phyloP scores from a whole-genome alignment of 92 coral and sea anemone species.

The Porites lobata region DNA sequence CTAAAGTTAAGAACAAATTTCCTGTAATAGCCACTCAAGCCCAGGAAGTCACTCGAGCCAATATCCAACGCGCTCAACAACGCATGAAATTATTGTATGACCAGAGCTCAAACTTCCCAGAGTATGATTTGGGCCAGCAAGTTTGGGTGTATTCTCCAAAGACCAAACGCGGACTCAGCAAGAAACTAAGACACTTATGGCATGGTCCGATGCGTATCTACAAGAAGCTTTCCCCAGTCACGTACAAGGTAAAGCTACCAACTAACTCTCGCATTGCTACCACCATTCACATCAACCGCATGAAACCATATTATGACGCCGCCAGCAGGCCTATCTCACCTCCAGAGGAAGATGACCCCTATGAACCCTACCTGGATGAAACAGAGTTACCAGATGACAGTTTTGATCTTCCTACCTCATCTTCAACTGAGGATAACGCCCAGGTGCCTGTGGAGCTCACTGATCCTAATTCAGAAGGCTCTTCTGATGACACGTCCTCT shows the following conservation, averaged over 20 bases:
- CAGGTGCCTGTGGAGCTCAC: too few relatives aligned
- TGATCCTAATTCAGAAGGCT: too few relatives aligned
- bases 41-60: constrained; percentile 36
- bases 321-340: neutral
- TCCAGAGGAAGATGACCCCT: neutral
- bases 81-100: constrained; percentile 43
- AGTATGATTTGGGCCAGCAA: neutral
- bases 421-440: neutral
- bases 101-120: neutral
- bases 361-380: neutral
- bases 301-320: constrained; percentile 2
- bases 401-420: neutral
- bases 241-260: neutral
- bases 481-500: too few relatives aligned
- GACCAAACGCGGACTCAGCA: neutral
- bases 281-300: neutral
- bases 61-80: constrained; percentile 58
- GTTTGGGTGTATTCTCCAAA: constrained; percentile 11
- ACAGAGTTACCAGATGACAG: constrained; percentile 31
- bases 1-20: constrained; percentile 25
- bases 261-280: neutral
- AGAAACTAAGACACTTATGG: neutral
- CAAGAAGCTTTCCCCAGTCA: neutral
- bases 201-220: neutral
- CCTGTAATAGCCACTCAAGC: constrained; percentile 26